A percentile compares a stretch with the other conserved stretches of the same genome.
These are phyloP conservation scores for Trachymyrmex septentrionalis DNA, from an alignment of 1,140 invertebrate species.

Conservation along the genomic window DNA sequence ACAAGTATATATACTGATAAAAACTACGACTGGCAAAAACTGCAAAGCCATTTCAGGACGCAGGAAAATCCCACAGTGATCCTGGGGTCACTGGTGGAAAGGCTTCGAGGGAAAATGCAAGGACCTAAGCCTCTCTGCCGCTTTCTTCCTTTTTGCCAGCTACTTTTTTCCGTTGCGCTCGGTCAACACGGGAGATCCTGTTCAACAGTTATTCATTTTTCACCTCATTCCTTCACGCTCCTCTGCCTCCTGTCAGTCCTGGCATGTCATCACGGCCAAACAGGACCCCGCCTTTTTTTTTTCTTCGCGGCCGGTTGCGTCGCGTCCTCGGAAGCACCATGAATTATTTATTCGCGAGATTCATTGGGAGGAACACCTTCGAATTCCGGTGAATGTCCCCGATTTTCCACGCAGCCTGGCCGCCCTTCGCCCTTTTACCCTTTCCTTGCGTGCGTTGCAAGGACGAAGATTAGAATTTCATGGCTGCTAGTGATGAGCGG, in stretches of 20 bases:
- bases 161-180: conserved; percentile 67
- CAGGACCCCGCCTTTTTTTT: conserved; percentile 66
- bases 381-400: conserved; percentile 69
- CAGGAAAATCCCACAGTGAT: background rate
- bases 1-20: background rate
- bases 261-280: conserved; percentile 75
- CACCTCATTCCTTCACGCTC: conserved; percentile 78
- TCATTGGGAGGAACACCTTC: conserved; percentile 66
- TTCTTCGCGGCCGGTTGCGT: conserved; percentile 33
- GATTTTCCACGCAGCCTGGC: conserved; percentile 76
- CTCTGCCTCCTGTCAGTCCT: conserved; percentile 80
- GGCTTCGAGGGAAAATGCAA: conserved; percentile 23
- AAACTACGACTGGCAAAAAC: background rate
- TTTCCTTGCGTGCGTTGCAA: conserved; percentile 15
- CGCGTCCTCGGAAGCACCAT: conserved; percentile 68
- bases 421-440: background rate
- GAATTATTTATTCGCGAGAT: conserved; percentile 81
- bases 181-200: conserved; percentile 76
- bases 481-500: conserved; percentile 26
- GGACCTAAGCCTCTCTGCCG: conserved; percentile 1
- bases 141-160: background rate
- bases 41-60: background rate
- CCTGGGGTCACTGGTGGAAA: background rate
- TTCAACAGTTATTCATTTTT: conserved; percentile 77
- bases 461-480: conserved; percentile 53